Conservation (phyloP, 92 coral and sea anemone species). For the Pocillopora grandis region DNA sequence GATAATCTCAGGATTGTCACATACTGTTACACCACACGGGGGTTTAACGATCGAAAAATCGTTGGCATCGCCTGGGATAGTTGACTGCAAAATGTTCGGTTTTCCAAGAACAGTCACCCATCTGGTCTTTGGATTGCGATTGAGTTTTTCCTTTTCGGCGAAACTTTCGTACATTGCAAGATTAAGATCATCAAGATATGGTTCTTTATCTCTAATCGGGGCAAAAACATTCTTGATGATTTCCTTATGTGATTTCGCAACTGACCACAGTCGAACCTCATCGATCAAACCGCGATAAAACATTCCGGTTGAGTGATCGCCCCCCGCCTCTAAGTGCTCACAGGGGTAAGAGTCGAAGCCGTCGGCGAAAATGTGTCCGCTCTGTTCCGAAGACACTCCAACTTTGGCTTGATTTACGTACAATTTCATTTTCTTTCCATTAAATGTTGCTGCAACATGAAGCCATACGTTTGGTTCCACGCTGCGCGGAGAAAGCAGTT, state of each 20-base stretch:
- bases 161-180: slow-evolving; percentile 73
- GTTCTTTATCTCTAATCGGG: slow-evolving; percentile 34
- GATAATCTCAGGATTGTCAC: slow-evolving; percentile 95
- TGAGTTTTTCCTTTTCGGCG: slow-evolving; percentile 34
- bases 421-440: slow-evolving; percentile 85
- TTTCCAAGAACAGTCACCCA: slow-evolving; percentile 66
- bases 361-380: slow-evolving; percentile 83
- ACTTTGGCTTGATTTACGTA: slow-evolving; percentile 96
- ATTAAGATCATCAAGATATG: not conserved
- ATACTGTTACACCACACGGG: slow-evolving; percentile 92
- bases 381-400: slow-evolving; percentile 84
- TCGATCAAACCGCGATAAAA: slow-evolving; percentile 89
- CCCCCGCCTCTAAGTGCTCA: slow-evolving; percentile 90
- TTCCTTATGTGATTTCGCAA: slow-evolving; percentile 84
- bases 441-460: slow-evolving; percentile 94
- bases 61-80: slow-evolving; percentile 92
- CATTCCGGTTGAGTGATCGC: slow-evolving; percentile 61
- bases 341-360: slow-evolving; percentile 63
- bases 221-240: slow-evolving; percentile 70
- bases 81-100: slow-evolving; percentile 80
- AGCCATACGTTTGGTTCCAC: slow-evolving; percentile 85
- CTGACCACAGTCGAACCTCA: slow-evolving; percentile 89
- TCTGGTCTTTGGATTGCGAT: slow-evolving; percentile 40
- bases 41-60: slow-evolving; percentile 86
- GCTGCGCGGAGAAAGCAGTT: slow-evolving; percentile 69